Base-by-base conservation (phyloP, 2,797 vertebrate species). In the Cercopithecus mitis region DNA sequence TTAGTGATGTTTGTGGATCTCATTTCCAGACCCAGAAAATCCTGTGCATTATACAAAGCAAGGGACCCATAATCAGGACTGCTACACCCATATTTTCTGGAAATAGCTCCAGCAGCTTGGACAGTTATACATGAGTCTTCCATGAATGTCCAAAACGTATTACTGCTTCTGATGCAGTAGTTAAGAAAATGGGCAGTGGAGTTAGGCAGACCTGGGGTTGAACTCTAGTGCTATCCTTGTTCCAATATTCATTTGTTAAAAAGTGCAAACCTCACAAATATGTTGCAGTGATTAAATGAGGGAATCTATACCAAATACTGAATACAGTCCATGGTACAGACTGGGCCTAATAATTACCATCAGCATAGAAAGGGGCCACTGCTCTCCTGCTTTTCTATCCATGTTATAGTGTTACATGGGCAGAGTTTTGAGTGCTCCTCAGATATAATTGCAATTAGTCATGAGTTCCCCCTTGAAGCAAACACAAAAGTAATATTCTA, bases 121-220 rank as follows among this genome's bases (percentile, higher is more conserved):
- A 87, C 64, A 90, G 45, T 39, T 76, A 15, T 4, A 17, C 5
- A 3, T 0, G 1, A 7, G 0, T 17, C 45, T 27, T 73, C 72
- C 8, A 15, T 12, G 25, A n/a, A 33, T 2, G 10, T 12, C 50
- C 45, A 47, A 41, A 57, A 64, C 0, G 11, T 15, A 8, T 7
- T 6, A 3, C 0, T 39, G 58, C 47, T 75, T 25, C 33, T 11
- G 5, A 20, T 2, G 15, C 75, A 39, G 39, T 1, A 4, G 43
- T 13, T 1, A 70, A 41, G 27, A n/a, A 5, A 0, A 1, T 0
- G 22, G 13, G 24, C 20, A 0, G 2, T 5, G 39, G 55, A 30
- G 58, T 5, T 7, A 20, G 39, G 47, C 14, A 4, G 47, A 82
- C 52, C 20, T 52, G 43, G 33, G 2, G 0, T 4, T 17, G 43